phyloP scores from a whole-genome alignment of 2,113 vertebrate genomes.

The Pseudonaja textilis region DNA sequence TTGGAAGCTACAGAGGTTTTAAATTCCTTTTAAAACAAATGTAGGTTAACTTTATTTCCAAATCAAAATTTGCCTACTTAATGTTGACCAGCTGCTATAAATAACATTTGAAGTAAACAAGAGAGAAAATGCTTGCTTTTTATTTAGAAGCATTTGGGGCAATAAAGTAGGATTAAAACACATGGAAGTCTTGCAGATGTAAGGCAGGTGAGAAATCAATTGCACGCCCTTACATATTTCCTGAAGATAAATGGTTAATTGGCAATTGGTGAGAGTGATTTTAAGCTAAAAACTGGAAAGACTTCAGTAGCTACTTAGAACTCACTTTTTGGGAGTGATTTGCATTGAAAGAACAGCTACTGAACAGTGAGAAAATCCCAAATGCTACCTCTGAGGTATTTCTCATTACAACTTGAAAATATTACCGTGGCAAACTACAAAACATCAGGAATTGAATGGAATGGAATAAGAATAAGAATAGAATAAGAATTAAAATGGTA shows the following conservation, averaged over 20 bases:
- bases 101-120: neutral
- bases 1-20: neutral
- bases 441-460: neutral
- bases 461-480: neutral
- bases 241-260: neutral
- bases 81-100: neutral
- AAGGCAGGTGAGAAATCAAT: neutral
- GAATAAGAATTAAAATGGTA: too few species aligned
- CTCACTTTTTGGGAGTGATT: neutral
- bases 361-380: neutral
- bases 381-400: neutral
- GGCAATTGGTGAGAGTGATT: neutral
- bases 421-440: neutral
- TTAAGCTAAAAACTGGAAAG: neutral
- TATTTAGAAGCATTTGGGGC: neutral
- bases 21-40: neutral
- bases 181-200: neutral
- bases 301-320: neutral
- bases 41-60: neutral
- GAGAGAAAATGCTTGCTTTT: neutral
- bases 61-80: slow-evolving; percentile 40
- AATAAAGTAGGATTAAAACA: neutral
- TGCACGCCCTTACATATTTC: neutral
- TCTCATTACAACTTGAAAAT: neutral
- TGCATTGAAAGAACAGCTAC: neutral